Conservation (phyloP, 2,113 vertebrate genomes). For the Machaerirhynchus nigripectus region DNA sequence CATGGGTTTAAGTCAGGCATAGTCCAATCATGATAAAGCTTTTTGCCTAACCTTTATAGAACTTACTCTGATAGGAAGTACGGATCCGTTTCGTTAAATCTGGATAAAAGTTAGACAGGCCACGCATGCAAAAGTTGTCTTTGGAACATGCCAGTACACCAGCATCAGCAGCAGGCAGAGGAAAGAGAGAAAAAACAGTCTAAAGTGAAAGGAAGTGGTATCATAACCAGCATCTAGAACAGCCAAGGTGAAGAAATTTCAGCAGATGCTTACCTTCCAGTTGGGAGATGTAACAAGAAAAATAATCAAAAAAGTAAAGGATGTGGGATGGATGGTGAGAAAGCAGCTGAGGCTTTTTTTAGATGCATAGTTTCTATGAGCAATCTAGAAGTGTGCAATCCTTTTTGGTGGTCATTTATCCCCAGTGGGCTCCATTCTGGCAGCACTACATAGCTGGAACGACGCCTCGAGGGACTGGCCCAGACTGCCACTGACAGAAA, state of each 20-base stretch:
- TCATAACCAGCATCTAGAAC: constrained; percentile 75
- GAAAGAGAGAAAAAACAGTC: constrained; percentile 81
- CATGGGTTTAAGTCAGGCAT: constrained; percentile 63
- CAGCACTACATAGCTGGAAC: neutral
- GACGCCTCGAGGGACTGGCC: neutral
- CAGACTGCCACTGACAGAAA: neutral
- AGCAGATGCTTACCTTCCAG: constrained; percentile 70
- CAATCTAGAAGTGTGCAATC: neutral
- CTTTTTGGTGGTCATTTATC: neutral
- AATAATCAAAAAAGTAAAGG: constrained; percentile 59
- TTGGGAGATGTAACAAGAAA: constrained; percentile 53
- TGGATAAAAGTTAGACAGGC: constrained; percentile 99
- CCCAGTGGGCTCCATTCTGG: neutral
- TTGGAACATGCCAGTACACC: constrained; percentile 96
- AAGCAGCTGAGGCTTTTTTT: constrained; percentile 60
- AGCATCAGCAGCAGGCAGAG: constrained; percentile 85
- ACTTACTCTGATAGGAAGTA: constrained; percentile 99
- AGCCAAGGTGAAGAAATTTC: constrained; percentile 74
- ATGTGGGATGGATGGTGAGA: constrained; percentile 68
- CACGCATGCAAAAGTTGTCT: constrained; percentile 99
- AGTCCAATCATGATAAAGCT: constrained; percentile 48
- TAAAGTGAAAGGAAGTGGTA: constrained; percentile 82
- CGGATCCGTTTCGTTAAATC: constrained; percentile 99
- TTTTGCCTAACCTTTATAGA: constrained; percentile 71
- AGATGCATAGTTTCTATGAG: neutral